Evolutionary conservation across 30 jellyfish, hydroid and myxozoan genomes (phyloP), one percentile per base, ranked within the genome.

Genomic region (Hydractinia echinata): DNA sequence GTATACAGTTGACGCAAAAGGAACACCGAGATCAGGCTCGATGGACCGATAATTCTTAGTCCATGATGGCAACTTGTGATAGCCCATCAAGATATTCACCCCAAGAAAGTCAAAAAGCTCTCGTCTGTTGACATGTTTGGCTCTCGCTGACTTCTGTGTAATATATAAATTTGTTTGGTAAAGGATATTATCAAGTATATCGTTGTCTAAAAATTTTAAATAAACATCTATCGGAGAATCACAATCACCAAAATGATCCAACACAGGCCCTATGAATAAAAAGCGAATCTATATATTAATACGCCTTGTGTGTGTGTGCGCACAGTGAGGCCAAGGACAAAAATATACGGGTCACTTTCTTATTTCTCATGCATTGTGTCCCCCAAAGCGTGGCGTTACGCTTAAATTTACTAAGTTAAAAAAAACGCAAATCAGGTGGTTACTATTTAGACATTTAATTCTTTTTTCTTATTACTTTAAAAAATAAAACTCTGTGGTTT

Each of bases 21-120:
- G 96, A 15, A 84, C 91, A 21, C 80, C 58, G 85, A 84, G 76
- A 61, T 88, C 91, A 69, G 91, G 89, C 52, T 88, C 95, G 71
- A 13, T 74, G 68, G 53, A 19, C 90, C 95, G 82, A 71, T 69
- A 83, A 81, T 88, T 54, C 18, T 5, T 55, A n/a, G n/a, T n/a
- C 86, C 86, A 79, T 13, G 86, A 79, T 19, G 95, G 91, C 60
- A 76, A 69, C 61, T 72, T 72, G 53, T 88, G 90, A 60, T 88
- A 88, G 2, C 88, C 90, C 96, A 83, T 76, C 39, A 88, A 77
- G 50, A 88, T 14, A 4, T 82, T 87, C 11, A 87, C 55, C 14
- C 89, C 96, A 62, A 87, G 14, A 70, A 87, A 83, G 18, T 86
- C 95, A 56, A 54, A 79, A 54, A 86, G 58, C 51, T 79, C 95